Evolutionary conservation across 2,113 vertebrate species (phyloP).

Genomic region (Microtus montanus): DNA sequence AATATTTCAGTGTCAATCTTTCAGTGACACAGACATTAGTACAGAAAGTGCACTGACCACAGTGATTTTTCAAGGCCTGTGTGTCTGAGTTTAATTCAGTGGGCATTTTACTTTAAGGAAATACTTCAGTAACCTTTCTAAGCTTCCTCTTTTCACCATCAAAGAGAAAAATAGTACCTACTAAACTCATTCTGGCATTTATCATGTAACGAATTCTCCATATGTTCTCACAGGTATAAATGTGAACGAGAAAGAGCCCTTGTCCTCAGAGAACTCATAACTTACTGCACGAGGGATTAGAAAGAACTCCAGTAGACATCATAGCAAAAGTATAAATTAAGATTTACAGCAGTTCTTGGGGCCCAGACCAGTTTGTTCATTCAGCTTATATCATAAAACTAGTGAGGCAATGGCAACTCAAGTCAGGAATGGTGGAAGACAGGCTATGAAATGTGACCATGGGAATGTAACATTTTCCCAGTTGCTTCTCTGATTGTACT

Average conservation of each 20-base stretch:
- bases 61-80: background rate
- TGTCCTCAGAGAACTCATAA: background rate
- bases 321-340: conserved; percentile 7
- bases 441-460: background rate
- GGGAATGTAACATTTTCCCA: background rate
- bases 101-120: background rate
- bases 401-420: accelerated
- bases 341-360: background rate
- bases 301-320: background rate
- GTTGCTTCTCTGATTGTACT: background rate
- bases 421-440: background rate
- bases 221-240: background rate
- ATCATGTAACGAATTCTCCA: background rate
- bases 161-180: too few relatives aligned
- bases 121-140: background rate
- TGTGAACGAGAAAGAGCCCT: background rate
- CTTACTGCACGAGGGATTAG: background rate
- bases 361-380: background rate
- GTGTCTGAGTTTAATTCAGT: background rate
- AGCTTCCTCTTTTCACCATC: background rate
- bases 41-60: background rate
- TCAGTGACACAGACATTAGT: background rate
- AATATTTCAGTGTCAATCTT: background rate
- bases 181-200: background rate
- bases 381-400: background rate